Evolutionary conservation across 2,888 invertebrate genomes (phyloP).

Genomic region (Macaria notata): DNA sequence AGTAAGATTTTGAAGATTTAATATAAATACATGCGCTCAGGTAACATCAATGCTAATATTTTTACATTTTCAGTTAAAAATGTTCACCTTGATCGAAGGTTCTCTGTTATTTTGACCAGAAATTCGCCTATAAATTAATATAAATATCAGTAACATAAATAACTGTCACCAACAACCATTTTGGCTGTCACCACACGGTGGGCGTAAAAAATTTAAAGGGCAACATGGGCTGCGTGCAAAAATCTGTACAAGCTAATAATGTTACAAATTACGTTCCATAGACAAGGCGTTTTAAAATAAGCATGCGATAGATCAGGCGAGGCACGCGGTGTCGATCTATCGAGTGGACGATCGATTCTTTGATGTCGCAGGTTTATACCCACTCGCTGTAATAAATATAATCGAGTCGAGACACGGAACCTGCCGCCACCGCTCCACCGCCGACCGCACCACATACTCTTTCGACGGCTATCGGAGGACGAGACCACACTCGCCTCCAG

Average conservation of each 20-base stretch:
- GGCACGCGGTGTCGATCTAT: slow-evolving; percentile 52
- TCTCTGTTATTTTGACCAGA: too few species aligned
- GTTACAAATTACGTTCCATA: slow-evolving; percentile 17
- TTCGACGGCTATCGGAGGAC: slow-evolving; percentile 71
- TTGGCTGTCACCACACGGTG: not conserved
- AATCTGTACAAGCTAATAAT: slow-evolving; percentile 27
- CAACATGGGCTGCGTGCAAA: slow-evolving; percentile 35
- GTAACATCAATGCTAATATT: too few species aligned
- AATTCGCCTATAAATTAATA: too few species aligned
- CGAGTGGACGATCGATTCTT: slow-evolving; percentile 73
- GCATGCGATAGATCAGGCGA: slow-evolving; percentile 33
- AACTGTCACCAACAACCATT: slow-evolving; percentile 4
- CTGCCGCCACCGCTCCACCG: slow-evolving; percentile 48
- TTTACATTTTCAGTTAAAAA: too few species aligned
- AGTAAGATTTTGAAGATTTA: too few species aligned
- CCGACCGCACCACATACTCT: slow-evolving; percentile 73
- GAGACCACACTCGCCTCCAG: slow-evolving; percentile 64
- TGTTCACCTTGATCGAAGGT: too few species aligned
- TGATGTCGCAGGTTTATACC: slow-evolving; percentile 78
- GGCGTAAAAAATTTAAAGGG: slow-evolving; percentile 30
- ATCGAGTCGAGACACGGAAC: slow-evolving; percentile 73
- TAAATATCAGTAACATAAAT: not conserved
- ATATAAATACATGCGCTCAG: too few species aligned
- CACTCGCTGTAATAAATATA: slow-evolving; percentile 78
- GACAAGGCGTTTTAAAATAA: slow-evolving; percentile 6